These are phyloP conservation scores for Zoanthus solanderi DNA, from an alignment of 92 coral and sea anemone genomes.

Conservation along the genomic window DNA sequence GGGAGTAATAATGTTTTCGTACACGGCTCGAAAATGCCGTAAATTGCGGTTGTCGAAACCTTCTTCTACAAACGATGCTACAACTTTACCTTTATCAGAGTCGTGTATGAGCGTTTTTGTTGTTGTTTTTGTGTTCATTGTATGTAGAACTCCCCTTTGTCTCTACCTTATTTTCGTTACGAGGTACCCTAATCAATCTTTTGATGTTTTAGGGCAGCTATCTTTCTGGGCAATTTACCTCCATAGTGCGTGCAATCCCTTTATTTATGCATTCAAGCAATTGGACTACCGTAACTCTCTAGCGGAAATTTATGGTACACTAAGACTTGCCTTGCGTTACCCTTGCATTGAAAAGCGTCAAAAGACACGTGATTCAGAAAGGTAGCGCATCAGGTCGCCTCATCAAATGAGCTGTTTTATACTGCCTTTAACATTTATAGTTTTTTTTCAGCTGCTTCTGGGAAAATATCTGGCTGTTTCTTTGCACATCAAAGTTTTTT, in stretches of 20 bases:
- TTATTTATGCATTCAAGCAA: conserved; percentile 92
- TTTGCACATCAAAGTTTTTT: no score
- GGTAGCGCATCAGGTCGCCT: neutral
- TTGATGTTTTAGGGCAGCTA: conserved; percentile 87
- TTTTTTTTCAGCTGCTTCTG: neutral
- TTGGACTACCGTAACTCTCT: conserved; percentile 86
- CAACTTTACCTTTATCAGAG: conserved; percentile 76
- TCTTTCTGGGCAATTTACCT: conserved; percentile 97
- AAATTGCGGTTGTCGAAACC: conserved; percentile 52
- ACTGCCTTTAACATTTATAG: neutral
- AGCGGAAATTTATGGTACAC: conserved; percentile 68
- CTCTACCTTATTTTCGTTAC: conserved; percentile 78
- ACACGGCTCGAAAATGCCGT: conserved; percentile 76
- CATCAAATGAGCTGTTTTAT: neutral
- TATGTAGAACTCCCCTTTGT: conserved; percentile 93
- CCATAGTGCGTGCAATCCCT: conserved; percentile 95
- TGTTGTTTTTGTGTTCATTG: conserved; percentile 76
- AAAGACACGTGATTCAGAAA: conserved; percentile 12
- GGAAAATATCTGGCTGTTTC: no score
- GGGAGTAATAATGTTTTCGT: conserved; percentile 74
- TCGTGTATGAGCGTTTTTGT: conserved; percentile 76
- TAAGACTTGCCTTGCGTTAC: conserved; percentile 43
- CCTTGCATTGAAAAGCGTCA: conserved; percentile 38
- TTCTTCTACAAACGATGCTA: conserved; percentile 72
- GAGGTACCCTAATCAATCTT: conserved; percentile 60